phyloP scores from a whole-genome alignment of 92 coral and sea anemone species.

The Palythoa heliodiscus region DNA sequence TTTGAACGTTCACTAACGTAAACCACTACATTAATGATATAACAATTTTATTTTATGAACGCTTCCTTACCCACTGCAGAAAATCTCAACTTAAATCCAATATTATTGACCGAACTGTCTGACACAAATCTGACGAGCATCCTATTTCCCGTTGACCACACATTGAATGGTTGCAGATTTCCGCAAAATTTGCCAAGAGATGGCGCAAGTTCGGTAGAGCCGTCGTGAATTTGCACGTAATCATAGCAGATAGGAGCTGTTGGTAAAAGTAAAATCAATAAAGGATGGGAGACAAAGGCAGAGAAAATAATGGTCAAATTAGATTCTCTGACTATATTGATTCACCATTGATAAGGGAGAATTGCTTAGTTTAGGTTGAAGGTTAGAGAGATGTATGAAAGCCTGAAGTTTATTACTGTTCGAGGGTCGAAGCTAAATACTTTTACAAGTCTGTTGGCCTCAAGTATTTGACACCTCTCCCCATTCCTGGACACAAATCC shows the following conservation, averaged over 20 bases:
- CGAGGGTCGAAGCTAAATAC: no score
- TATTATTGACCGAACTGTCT: conserved; percentile 57
- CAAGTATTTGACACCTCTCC: no score
- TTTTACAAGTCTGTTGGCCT: no score
- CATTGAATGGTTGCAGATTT: conserved; percentile 44
- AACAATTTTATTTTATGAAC: no score
- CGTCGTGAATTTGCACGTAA: conserved; percentile 78
- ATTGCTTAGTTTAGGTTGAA: no score
- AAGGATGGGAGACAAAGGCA: neutral
- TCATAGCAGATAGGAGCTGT: conserved; percentile 72
- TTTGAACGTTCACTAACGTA: neutral
- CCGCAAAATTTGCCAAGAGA: conserved; percentile 86
- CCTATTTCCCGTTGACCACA: conserved; percentile 58
- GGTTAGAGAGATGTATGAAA: no score
- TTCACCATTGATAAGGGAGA: no score
- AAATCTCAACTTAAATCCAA: conserved; percentile 65
- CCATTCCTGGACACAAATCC: no score
- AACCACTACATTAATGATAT: no score
- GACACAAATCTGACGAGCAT: conserved; percentile 67
- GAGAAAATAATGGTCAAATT: neutral
- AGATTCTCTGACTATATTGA: neutral
- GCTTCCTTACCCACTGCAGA: conserved; percentile 55
- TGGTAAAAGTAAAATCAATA: neutral
- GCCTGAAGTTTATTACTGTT: no score
- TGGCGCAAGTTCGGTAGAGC: conserved; percentile 40